Percentiles rank a stretch among this genome's conserved stretches.
These are phyloP conservation scores for Auanema sp. DNA, from an alignment of 2,888 invertebrate species.

Conservation along the genomic window DNA sequence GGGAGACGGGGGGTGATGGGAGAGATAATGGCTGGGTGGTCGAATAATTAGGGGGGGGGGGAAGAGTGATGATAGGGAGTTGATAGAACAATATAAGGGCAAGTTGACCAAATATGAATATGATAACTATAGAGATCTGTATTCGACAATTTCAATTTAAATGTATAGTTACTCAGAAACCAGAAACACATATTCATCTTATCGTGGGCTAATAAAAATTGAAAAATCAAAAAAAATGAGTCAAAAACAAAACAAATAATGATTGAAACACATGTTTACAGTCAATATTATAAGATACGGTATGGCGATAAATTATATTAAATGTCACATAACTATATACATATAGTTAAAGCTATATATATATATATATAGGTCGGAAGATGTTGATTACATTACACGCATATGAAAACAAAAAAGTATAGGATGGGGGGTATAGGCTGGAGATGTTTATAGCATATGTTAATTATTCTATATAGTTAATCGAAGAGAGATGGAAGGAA, in stretches of 20 bases:
- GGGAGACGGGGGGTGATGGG: not conserved
- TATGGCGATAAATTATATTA: not conserved
- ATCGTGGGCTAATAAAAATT: no score
- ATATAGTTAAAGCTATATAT: no score
- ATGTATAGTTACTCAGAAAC: not conserved
- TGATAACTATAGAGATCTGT: not conserved
- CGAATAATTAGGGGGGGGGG: no score
- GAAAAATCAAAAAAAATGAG: constrained; percentile 2
- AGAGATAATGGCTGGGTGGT: not conserved
- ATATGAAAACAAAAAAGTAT: not conserved
- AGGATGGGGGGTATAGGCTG: not conserved
- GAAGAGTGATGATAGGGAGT: not conserved
- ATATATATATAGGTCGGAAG: no score
- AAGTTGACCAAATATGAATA: not conserved
- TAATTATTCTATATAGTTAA: not conserved
- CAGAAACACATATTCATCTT: not conserved
- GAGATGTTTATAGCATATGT: not conserved
- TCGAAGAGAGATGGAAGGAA: no score
- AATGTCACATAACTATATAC: no score
- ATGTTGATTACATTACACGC: not conserved
- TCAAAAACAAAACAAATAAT: not conserved
- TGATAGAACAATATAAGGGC: not conserved
- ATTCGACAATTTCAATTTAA: no score
- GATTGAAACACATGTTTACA: constrained; percentile 1
- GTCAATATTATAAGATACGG: not conserved